phyloP scores from a whole-genome alignment of 2,888 invertebrate genomes.

The Heliconius ismenius region DNA sequence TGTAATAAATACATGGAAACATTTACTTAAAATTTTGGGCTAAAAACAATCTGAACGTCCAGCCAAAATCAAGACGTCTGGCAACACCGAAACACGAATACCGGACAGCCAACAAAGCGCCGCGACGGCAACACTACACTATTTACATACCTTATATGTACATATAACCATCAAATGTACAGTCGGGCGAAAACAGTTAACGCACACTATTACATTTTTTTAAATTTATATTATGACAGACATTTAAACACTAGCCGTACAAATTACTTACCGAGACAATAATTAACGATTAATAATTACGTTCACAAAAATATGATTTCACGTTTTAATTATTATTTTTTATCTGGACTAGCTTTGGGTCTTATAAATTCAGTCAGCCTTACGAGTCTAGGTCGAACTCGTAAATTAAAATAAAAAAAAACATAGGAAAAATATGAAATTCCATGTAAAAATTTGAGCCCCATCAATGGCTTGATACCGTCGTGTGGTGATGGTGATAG shows the following conservation, averaged over 20 bases:
- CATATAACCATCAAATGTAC: slow-evolving; percentile 19
- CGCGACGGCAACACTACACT: slow-evolving; percentile 10
- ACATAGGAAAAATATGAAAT: background rate
- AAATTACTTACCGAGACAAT: slow-evolving; percentile 38
- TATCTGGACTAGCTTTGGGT: slow-evolving; percentile 45
- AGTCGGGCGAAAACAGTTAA: slow-evolving; percentile 21
- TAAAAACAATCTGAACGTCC: too few relatives aligned
- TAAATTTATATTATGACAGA: slow-evolving; percentile 45
- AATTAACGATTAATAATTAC: slow-evolving; percentile 37
- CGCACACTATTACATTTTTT: slow-evolving; percentile 30
- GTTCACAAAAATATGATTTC: slow-evolving; percentile 40
- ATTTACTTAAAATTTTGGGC: too few relatives aligned
- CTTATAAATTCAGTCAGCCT: slow-evolving; percentile 38
- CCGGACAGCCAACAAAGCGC: background rate
- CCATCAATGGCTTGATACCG: slow-evolving; percentile 3
- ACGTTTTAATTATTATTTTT: slow-evolving; percentile 27
- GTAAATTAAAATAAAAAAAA: slow-evolving; percentile 17
- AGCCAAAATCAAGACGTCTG: too few relatives aligned
- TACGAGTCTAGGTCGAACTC: slow-evolving; percentile 10
- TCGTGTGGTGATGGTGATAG: background rate
- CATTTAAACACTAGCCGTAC: slow-evolving; percentile 43
- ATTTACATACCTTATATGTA: slow-evolving; percentile 28
- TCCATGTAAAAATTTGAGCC: slow-evolving; percentile 15
- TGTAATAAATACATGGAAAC: too few relatives aligned
- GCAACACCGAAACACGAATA: background rate